Conservation (phyloP, 2,888 invertebrate species). For the Rapana venosa region DNA sequence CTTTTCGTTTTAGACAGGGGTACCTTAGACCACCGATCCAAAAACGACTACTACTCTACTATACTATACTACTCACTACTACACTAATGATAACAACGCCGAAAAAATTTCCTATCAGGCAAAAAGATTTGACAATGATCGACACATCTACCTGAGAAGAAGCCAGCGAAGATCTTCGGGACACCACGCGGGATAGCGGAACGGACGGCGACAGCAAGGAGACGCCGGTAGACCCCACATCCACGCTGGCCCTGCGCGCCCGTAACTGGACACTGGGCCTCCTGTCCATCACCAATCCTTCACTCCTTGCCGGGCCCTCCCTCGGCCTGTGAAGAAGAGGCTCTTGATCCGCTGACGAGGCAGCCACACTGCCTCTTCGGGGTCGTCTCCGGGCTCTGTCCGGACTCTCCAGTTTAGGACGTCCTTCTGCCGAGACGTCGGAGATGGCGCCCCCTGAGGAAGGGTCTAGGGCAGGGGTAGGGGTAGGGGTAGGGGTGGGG, state of each 20-base stretch:
- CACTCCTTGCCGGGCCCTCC: background rate
- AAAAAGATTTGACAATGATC: background rate
- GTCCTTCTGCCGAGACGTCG: background rate
- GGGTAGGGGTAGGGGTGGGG: background rate
- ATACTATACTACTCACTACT: no score
- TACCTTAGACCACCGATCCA: no score
- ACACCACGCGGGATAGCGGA: background rate
- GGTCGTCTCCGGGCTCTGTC: background rate
- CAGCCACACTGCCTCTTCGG: background rate
- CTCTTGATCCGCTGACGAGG: background rate
- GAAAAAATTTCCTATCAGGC: no score
- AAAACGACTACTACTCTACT: no score
- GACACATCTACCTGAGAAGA: constrained; percentile 8
- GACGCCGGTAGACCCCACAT: background rate
- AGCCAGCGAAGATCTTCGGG: constrained; percentile 6
- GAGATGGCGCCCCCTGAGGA: background rate
- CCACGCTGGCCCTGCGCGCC: constrained; percentile 8
- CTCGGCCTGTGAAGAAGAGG: background rate
- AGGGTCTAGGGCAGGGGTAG: background rate
- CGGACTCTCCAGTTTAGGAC: background rate
- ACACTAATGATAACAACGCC: no score
- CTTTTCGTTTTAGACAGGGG: no score
- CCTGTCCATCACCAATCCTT: background rate
- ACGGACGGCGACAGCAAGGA: background rate
- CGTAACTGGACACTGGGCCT: background rate